Conservation (phyloP, 1,140 invertebrate species). For the Acromyrmex echinatior region DNA sequence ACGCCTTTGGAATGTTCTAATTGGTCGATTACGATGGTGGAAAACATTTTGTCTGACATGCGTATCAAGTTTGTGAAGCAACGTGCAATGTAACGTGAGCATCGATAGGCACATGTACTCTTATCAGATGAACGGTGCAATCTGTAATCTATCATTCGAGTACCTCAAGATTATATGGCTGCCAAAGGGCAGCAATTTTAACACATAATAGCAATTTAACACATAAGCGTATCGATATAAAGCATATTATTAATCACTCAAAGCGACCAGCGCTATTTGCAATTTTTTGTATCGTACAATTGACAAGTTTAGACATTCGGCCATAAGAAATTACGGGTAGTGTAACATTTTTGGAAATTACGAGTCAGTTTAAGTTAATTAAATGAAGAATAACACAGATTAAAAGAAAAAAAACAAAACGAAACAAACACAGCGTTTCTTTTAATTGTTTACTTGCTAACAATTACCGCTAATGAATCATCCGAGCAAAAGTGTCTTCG, state of each 20-base stretch:
- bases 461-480: constrained; percentile 39
- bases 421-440: background rate
- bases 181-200: constrained; percentile 52
- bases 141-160: constrained; percentile 56
- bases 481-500: constrained; percentile 23
- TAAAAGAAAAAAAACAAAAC: background rate
- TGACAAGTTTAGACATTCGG: background rate
- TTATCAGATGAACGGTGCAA: constrained; percentile 45
- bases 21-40: background rate
- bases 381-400: background rate
- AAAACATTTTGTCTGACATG: background rate
- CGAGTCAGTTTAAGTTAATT: constrained; percentile 19
- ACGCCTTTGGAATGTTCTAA: background rate
- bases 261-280: background rate
- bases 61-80: constrained; percentile 27
- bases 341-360: constrained; percentile 17
- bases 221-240: constrained; percentile 9
- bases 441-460: background rate
- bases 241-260: constrained; percentile 54
- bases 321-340: constrained; percentile 2
- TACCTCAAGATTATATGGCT: constrained; percentile 47
- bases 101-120: constrained; percentile 24
- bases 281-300: background rate
- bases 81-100: constrained; percentile 12
- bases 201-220: constrained; percentile 17